These are phyloP conservation scores for Petrophora chlorosata DNA, from an alignment of 2,888 invertebrate species.

Conservation along the genomic window DNA sequence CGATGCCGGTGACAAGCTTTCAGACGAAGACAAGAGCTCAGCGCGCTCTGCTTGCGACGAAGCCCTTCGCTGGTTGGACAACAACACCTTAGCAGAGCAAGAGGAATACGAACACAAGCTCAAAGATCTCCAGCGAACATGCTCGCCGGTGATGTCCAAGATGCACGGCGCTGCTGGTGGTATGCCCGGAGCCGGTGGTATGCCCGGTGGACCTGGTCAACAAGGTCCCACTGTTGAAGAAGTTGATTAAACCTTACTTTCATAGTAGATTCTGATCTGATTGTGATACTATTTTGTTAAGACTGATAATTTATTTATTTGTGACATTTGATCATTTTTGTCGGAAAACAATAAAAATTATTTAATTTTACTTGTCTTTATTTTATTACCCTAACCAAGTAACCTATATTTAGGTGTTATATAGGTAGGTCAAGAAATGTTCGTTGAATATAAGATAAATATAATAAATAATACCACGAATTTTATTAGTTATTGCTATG, in stretches of 20 bases:
- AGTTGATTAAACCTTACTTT: constrained; percentile 50
- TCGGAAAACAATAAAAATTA: constrained; percentile 27
- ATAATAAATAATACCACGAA: too few relatives aligned
- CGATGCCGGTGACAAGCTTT: constrained; percentile 85
- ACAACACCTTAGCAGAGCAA: constrained; percentile 85
- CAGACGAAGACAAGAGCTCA: constrained; percentile 84
- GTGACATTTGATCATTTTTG: constrained; percentile 28
- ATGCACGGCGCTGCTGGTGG: constrained; percentile 73
- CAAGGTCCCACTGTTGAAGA: constrained; percentile 62
- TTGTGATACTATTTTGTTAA: constrained; percentile 32
- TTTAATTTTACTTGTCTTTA: constrained; percentile 1
- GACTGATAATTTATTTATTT: constrained; percentile 38
- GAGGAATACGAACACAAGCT: constrained; percentile 86
- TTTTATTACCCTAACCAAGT: not conserved
- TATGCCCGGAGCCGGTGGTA: constrained; percentile 29
- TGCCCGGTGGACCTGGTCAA: constrained; percentile 31
- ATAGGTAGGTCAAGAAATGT: too few relatives aligned
- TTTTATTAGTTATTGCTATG: too few relatives aligned
- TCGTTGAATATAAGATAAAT: too few relatives aligned
- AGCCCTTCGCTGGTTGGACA: constrained; percentile 88
- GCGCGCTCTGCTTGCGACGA: constrained; percentile 82
- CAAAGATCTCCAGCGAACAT: constrained; percentile 83
- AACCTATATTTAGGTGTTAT: too few relatives aligned
- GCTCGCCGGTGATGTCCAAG: constrained; percentile 84
- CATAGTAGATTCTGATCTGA: not conserved